Evolutionary conservation across 23 tunicate species (phyloP), one percentile per base, ranked within the genome.

Genomic region (Clavelina lepadiformis): DNA sequence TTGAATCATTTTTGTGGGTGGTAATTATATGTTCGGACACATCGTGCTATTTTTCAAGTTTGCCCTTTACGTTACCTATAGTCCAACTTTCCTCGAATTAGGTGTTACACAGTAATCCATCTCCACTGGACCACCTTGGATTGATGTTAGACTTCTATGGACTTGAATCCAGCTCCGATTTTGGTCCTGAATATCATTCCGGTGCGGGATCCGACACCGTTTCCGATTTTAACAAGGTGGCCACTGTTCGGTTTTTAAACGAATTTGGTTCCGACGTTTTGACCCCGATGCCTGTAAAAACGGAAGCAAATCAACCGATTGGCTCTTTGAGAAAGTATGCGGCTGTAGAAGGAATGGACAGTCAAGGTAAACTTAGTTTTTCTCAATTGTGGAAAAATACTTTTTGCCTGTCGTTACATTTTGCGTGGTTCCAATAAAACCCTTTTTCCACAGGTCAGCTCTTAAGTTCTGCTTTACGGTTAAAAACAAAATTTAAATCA

Each of bases 61-160:
- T 19, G 20, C 7, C 7, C 21, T 54, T 15, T 21, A 54, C 22
- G n/a, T n/a, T n/a, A n/a, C n/a, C n/a, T n/a, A n/a, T n/a, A n/a
- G n/a, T n/a, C n/a, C n/a, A n/a, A 27, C 29, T 28, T 29, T 25
- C 53, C n/a, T n/a, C n/a, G n/a, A n/a, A n/a, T n/a, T n/a, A 77
- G 83, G 23, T 69, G 13, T 35, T 77, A 7, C 56, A 67, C n/a
- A 67, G 83, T 7, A 28, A 34, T 19, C 83, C 83, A 28, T 77
- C 83, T 18, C 55, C 67, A 1, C 6, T 11, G 21, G 52, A 67
- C 21, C 28, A 50, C 22, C 31, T 77, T 29, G 25, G 37, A 2
- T 68, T 77, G 28, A 38, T 33, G 22, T 20, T 77, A 27, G 75
- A 67, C 34, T 32, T 33, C 22, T 77, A 69, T 24, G 83, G 83